Evolutionary conservation across 2,113 vertebrate species (phyloP).

Genomic region (Tetraodon nigroviridis): DNA sequence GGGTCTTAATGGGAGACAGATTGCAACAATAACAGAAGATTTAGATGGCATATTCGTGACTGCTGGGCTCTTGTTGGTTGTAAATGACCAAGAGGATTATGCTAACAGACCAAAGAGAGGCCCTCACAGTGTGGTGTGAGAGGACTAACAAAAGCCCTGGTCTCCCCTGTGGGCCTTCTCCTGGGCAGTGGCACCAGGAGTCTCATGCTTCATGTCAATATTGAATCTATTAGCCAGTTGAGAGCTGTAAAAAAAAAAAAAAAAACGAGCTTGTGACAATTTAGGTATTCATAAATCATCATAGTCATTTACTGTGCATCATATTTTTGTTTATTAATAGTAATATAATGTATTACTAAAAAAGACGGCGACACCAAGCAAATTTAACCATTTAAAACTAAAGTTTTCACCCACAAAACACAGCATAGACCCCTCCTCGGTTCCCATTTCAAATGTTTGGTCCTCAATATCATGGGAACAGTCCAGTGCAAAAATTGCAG

Average conservation of each 20-base stretch:
- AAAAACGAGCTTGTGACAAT: no score
- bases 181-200: conserved; percentile 16
- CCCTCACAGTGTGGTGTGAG: conserved; percentile 43
- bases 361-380: no score
- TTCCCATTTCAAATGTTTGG: no score
- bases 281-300: no score
- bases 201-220: not conserved
- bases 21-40: conserved; percentile 68
- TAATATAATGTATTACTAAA: no score
- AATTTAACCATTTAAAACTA: no score
- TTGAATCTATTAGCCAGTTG: not conserved
- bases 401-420: no score
- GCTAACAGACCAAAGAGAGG: conserved; percentile 59
- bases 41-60: conserved; percentile 61
- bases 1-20: conserved; percentile 63
- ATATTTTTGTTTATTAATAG: no score
- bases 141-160: conserved; percentile 38
- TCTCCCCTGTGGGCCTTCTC: conserved; percentile 28
- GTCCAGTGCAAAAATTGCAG: no score
- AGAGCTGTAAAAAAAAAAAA: not conserved
- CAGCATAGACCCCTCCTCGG: no score
- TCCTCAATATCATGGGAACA: no score
- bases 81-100: conserved; percentile 66
- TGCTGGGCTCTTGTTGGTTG: conserved; percentile 55
- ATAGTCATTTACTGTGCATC: no score